These are phyloP conservation scores for Drosophila pegasa DNA, from an alignment of 2,888 invertebrate genomes.

Conservation along the genomic window DNA sequence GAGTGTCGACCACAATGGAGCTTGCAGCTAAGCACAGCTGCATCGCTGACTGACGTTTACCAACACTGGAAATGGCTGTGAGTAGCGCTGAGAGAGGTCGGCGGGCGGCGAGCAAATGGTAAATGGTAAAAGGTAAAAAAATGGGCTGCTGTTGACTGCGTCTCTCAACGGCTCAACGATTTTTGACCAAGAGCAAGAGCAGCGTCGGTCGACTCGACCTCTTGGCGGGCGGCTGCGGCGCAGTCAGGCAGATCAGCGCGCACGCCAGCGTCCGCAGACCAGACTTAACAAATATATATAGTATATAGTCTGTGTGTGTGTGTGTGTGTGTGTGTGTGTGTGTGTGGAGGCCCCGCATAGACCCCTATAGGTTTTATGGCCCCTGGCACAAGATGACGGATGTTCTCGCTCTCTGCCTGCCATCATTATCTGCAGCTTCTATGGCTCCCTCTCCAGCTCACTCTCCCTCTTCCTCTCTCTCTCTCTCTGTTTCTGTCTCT, in stretches of 20 bases:
- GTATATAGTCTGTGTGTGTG: neutral
- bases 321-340: neutral
- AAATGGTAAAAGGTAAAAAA: conserved; percentile 16
- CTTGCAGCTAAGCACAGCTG: conserved; percentile 61
- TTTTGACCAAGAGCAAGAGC: conserved; percentile 74
- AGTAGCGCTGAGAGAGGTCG: neutral
- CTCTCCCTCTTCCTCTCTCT: conserved; percentile 10
- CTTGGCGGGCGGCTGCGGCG: conserved; percentile 62
- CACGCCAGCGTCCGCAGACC: conserved; percentile 63
- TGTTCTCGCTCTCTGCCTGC: conserved; percentile 55
- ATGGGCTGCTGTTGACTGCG: conserved; percentile 50
- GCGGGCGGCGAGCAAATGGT: neutral
- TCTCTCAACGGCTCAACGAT: conserved; percentile 78
- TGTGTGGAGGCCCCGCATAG: conserved; percentile 24
- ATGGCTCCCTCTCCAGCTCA: conserved; percentile 15
- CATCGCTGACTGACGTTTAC: conserved; percentile 60
- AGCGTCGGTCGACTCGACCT: conserved; percentile 58
- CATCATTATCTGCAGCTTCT: conserved; percentile 38
- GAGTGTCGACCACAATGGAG: conserved; percentile 26
- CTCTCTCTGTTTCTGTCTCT: conserved; percentile 36
- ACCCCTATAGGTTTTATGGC: conserved; percentile 36
- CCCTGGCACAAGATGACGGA: conserved; percentile 72
- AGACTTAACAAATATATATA: conserved; percentile 12
- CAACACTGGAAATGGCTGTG: conserved; percentile 47
- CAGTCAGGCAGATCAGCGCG: conserved; percentile 79